Evolutionary conservation across 2,113 vertebrate species (phyloP), one percentile per base, ranked within the genome.

Genomic region (Aythya baeri): DNA sequence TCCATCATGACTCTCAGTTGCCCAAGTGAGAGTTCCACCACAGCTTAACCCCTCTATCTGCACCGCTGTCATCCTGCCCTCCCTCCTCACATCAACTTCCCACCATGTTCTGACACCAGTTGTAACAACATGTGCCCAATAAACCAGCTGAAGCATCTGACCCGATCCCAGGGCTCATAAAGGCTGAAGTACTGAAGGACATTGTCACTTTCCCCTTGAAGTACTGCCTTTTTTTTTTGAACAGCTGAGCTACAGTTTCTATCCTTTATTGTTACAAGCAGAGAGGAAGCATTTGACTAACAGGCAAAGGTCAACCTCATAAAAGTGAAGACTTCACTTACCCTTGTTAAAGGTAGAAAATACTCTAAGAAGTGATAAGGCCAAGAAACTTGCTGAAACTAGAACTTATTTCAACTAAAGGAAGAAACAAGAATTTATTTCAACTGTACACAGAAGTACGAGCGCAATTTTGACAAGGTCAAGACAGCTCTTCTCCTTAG

Each of bases 51-150:
- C 22, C 44, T 72, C 34, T 6, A 3, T 25, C 13, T 52, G 55
- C 83, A 32, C 50, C 16, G 5, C 41, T 67, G 36, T 32, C 52
- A 29, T 36, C 52, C 43, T 63, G 34, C 15, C 17, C 15, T 38
- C 59, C 46, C 17, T 65, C 62, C 67, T 13, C 36, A 65, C 17
- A 62, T 66, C 55, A 83, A 43, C 11, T 9, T 49, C 86, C 32
- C 1, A 0, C 1, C 20, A 14, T 14, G 9, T 20, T 74, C 41
- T 38, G 41, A 8, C 20, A 85, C 9, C 20, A 93, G 38, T 49
- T 61, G 26, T 59, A 14, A 15, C 36, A 38, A 20, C 11, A 54
- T 3, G 3, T 8, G 8, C 9, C 38, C 12, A 83, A 25, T 15
- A 67, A 73, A 2, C 11, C 73, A 81, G 1, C 44, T 66, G 44